Percentiles rank a stretch among this genome's conserved stretches.
These are phyloP conservation scores for Desoria tigrina DNA, from an alignment of 2,888 invertebrate species.

Conservation along the genomic window DNA sequence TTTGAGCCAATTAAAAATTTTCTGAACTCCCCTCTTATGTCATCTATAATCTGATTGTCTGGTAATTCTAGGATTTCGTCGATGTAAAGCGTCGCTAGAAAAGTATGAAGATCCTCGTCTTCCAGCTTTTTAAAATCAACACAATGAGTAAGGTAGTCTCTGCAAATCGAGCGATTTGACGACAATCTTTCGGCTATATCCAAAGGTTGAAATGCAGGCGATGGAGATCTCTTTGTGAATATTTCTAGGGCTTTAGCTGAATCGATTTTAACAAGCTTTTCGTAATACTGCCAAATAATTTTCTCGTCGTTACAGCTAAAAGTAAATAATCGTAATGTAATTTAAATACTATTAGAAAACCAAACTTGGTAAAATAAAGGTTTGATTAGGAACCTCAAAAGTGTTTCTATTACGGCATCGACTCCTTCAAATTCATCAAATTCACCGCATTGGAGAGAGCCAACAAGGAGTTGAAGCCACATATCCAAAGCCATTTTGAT, in stretches of 20 bases:
- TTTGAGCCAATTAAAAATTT: conserved; percentile 58
- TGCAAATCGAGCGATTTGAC: conserved; percentile 40
- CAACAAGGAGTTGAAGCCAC: conserved; percentile 58
- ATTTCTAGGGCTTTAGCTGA: conserved; percentile 43
- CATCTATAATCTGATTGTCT: conserved; percentile 27
- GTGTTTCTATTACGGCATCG: conserved; percentile 57
- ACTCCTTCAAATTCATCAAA: conserved; percentile 59
- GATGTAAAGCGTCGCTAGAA: conserved; percentile 59
- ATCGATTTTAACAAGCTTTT: conserved; percentile 40
- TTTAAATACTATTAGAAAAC: background rate
- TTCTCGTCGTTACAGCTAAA: conserved; percentile 34
- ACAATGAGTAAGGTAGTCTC: conserved; percentile 47
- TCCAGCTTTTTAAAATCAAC: conserved; percentile 41
- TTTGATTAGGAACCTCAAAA: conserved; percentile 56
- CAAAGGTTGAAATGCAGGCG: conserved; percentile 42
- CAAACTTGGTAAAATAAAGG: no score
- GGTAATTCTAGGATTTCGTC: conserved; percentile 55
- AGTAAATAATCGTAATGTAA: conserved; percentile 7
- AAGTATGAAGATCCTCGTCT: conserved; percentile 60
- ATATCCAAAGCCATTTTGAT: conserved; percentile 58
- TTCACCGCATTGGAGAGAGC: conserved; percentile 54
- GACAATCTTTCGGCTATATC: conserved; percentile 50
- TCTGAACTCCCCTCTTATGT: conserved; percentile 56
- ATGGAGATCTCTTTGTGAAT: conserved; percentile 44
- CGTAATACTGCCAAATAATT: conserved; percentile 50